Base-by-base conservation (phyloP, 2,113 vertebrate genomes). In the Potamarius usumacintae region DNA sequence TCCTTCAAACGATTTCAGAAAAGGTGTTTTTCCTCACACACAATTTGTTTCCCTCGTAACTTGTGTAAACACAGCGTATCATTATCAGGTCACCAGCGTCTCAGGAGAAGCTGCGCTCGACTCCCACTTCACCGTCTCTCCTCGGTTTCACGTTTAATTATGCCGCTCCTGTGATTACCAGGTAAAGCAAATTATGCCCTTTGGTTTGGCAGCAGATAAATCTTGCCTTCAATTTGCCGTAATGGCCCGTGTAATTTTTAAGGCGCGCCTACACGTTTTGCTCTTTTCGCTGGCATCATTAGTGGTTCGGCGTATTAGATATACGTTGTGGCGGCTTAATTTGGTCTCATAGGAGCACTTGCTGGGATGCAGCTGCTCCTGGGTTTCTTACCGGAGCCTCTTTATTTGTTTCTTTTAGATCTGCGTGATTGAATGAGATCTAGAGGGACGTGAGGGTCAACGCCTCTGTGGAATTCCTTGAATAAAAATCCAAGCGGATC, bases 351-450 rank as follows among this genome's bases (percentile, higher is more conserved):
- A 93, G 94, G 94, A 93, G 89, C 91, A 92, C 92, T 93, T 92
- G 91, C 93, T 90, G 93, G 90, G 94, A 94, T 93, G 93, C 94
- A 94, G 94, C 94, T 94, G 91, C 86, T 90, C 85, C 82, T 71
- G 80, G 48, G 92, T 91, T 82, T 91, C 90, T 88, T 92, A 83
- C 93, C 88, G 92, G 93, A 94, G 91, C 92, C 89, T 91, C 92
- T 93, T 94, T 90, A 94, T 94, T 95, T 95, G 93, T 95, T 95
- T 94, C 94, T 93, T 94, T 94, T 93, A 95, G 93, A 94, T 94
- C 93, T 55, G 90, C 91, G 91, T 90, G 93, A 95, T 93, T 93
- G 94, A 95, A 93, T 92, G 92, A 93, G 92, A 95, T 94, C 92
- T 92, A 89, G 88, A 92, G 92, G 91, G 91, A 93, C 82, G 91